phyloP scores from a whole-genome alignment of 1,140 invertebrate species.

The Lasioglossum albipes region DNA sequence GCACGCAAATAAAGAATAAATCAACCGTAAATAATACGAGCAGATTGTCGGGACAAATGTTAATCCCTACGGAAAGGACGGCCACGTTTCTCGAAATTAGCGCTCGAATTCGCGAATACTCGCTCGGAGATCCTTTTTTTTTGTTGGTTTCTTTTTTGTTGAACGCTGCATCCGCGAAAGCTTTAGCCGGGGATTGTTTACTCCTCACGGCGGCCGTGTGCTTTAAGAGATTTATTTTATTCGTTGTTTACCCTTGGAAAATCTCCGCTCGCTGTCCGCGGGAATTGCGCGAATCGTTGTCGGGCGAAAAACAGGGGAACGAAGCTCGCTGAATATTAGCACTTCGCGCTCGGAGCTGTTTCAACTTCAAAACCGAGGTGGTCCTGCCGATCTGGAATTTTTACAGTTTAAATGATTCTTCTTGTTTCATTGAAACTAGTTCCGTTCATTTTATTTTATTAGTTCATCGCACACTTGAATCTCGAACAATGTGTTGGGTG shows the following conservation, averaged over 20 bases:
- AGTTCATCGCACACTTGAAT: too few relatives aligned
- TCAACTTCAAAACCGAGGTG: too few relatives aligned
- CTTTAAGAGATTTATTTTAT: neutral
- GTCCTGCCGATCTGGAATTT: too few relatives aligned
- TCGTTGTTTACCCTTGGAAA: neutral
- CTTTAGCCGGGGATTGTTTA: neutral
- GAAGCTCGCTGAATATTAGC: neutral
- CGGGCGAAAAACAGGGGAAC: neutral
- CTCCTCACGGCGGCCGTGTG: neutral
- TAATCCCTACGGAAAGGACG: neutral
- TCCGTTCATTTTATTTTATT: too few relatives aligned
- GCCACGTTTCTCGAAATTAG: neutral
- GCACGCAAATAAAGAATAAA: too few relatives aligned
- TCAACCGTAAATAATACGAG: too few relatives aligned
- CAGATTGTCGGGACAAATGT: too few relatives aligned
- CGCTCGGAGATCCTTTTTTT: neutral
- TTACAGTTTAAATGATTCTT: too few relatives aligned
- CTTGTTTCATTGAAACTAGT: too few relatives aligned
- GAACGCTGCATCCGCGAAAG: neutral
- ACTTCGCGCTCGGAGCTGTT: too few relatives aligned
- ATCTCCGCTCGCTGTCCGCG: neutral
- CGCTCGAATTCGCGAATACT: neutral
- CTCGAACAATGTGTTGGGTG: too few relatives aligned
- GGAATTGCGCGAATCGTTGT: neutral
- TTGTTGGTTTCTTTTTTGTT: too few relatives aligned